phyloP scores from a whole-genome alignment of 2,888 invertebrate genomes.

The Arctia plantaginis region DNA sequence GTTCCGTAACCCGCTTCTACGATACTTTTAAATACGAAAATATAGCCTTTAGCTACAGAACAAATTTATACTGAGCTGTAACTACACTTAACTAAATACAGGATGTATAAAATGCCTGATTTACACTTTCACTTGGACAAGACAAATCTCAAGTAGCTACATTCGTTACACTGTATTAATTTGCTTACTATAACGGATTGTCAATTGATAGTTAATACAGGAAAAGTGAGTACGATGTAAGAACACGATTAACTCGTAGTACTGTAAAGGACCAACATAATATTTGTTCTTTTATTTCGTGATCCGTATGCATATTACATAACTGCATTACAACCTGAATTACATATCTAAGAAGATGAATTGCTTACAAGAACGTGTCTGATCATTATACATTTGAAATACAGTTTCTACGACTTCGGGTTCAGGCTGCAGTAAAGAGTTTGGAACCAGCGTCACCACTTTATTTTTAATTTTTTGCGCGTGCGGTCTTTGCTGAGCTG shows the following conservation, averaged over 20 bases:
- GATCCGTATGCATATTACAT: not conserved
- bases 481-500: not conserved
- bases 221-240: not conserved
- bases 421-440: not conserved
- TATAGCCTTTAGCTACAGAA: not conserved
- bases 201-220: too few species aligned
- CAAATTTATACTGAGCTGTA: not conserved
- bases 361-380: slow-evolving; percentile 7
- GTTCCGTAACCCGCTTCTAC: not conserved
- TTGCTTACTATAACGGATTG: not conserved
- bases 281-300: not conserved
- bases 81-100: not conserved
- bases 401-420: slow-evolving; percentile 13
- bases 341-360: not conserved
- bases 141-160: not conserved
- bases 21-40: not conserved
- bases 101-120: not conserved
- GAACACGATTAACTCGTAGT: not conserved
- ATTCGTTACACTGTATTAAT: not conserved
- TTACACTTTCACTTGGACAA: not conserved
- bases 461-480: slow-evolving; percentile 1
- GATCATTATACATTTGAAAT: slow-evolving; percentile 10
- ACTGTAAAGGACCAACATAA: not conserved
- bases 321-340: not conserved
- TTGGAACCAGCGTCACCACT: not conserved